These are phyloP conservation scores for Hydra vulgaris DNA, from an alignment of 30 jellyfish, hydroid and myxozoan species.

Conservation along the genomic window DNA sequence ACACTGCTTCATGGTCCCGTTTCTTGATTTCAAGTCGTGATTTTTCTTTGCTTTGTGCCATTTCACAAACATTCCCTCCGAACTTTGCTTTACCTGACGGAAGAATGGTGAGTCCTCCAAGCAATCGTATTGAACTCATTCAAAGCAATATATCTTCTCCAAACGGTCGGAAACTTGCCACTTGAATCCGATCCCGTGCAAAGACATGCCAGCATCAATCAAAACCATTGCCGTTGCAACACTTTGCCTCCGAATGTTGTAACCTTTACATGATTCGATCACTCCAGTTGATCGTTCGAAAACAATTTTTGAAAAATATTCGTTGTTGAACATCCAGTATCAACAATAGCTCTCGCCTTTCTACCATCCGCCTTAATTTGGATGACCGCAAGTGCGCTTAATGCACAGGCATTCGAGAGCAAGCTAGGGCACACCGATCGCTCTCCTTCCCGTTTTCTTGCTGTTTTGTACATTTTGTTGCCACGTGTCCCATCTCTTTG, in stretches of 20 bases:
- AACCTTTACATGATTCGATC: not conserved
- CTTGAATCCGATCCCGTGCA: not conserved
- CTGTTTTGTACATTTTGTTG: not conserved
- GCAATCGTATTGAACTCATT: not conserved
- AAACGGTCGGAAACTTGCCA: not conserved
- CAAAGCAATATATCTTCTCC: not conserved
- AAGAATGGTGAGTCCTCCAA: not conserved
- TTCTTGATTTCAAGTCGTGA: not conserved
- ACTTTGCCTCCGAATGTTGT: not conserved
- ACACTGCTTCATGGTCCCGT: not conserved
- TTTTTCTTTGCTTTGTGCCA: not conserved
- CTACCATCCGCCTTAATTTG: not conserved
- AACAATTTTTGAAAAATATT: not conserved
- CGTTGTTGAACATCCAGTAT: not conserved
- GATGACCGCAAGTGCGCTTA: not conserved
- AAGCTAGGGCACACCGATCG: not conserved
- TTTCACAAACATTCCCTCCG: not conserved
- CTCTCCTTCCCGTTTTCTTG: not conserved
- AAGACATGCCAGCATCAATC: not conserved
- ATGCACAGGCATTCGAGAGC: not conserved
- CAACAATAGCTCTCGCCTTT: not conserved
- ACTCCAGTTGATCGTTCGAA: too few species aligned
- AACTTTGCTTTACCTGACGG: not conserved
- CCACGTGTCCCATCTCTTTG: not conserved
- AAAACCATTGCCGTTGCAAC: not conserved